Base-by-base conservation (phyloP, 2,113 vertebrate species). In the Lanius collurio region DNA sequence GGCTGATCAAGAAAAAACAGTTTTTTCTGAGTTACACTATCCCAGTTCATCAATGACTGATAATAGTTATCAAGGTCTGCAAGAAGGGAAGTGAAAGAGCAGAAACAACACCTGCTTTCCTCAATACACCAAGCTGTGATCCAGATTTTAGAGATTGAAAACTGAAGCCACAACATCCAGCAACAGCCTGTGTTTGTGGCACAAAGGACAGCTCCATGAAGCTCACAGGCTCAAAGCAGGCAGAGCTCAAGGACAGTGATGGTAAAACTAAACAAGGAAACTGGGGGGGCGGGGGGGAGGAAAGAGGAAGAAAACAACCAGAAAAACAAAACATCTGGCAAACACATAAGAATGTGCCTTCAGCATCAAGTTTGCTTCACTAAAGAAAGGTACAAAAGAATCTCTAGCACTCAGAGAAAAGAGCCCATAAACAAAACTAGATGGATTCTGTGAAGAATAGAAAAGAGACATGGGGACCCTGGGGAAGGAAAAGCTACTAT, bases 31-130 rank as follows among this genome's bases (percentile, higher is more conserved):
- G 21, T 26, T 56, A 49, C 10, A 15, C 18, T 49, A 71, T 27
- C 16, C 31, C 22, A 56, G 37, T 53, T 53, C 5, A 1, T 2
- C 17, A 1, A 37, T 2, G 4, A 79, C 10, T 63, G 39, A n/a
- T 71, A 50, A 75, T 3, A 7, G 10, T 75, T 75, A 85, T 37
- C 47, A 75, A 47, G 59, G 14, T 70, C 47, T 20, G 11, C 2
- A 4, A 84, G 22, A 62, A 74, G 70, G 16, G 23, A 81, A 75
- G 44, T 23, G 15, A 63, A 78, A 55, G 14, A 59, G 18, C 26
- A 56, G 35, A 81, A 80, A n/a, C 28, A 65, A 28, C 13, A 74
- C 1, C 35, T 7, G 22, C 47, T 74, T 87, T 56, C 55, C 7
- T 63, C 78, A 17, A 9, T 1, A 8, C 28, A 55, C 22, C 67